Evolutionary conservation across 35 echinoderm and acorn worm genomes (phyloP), one percentile per base, ranked within the genome.

Genomic region (Eucidaris tribuloides): DNA sequence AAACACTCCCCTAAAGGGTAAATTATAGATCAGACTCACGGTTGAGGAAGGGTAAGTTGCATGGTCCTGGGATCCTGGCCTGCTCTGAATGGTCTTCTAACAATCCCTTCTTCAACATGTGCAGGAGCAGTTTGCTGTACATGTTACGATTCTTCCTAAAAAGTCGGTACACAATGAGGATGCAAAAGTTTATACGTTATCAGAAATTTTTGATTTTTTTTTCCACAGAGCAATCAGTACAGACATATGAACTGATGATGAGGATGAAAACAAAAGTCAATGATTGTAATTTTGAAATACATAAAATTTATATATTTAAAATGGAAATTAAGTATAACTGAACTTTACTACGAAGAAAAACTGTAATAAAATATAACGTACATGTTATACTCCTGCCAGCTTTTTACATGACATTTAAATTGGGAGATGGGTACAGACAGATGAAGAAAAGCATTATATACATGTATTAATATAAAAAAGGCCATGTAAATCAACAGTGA

Each of bases 121-220:
- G 90, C 27, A 93, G 77, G 32, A 98, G 61, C 18, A 98, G 79
- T 25, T 90, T 92, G 23, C 82, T 50, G 80, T 98, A 98, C 90
- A 93, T 89, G 76, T 98, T 98, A 15, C 90, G 55, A 46, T 93
- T 98, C 44, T 93, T 98, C 82, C 95, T 97, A 82, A 60, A 31
- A 40, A 43, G 40, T 36, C 2, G 45, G 46, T 5, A 77, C 3
- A 77, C 25, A 18, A 81, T 60, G 41, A 81, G 46, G 15, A 54
- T 35, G 22, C 39, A 30, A 23, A 35, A 19, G 55, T 13, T 17
- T 29, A 3, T 0, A 0, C 32, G 15, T 19, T 45, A 19, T 78
- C 17, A 2, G n/a, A 42, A 35, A 18, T 41, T 78, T 7, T 40
- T 78, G 28, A 45, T 45, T 3, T 3, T 20, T 48, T 40, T 2